A percentile compares a stretch with the other conserved stretches of the same genome.
phyloP scores from a whole-genome alignment of 92 coral and sea anemone genomes.

The Epizoanthus fatuus region DNA sequence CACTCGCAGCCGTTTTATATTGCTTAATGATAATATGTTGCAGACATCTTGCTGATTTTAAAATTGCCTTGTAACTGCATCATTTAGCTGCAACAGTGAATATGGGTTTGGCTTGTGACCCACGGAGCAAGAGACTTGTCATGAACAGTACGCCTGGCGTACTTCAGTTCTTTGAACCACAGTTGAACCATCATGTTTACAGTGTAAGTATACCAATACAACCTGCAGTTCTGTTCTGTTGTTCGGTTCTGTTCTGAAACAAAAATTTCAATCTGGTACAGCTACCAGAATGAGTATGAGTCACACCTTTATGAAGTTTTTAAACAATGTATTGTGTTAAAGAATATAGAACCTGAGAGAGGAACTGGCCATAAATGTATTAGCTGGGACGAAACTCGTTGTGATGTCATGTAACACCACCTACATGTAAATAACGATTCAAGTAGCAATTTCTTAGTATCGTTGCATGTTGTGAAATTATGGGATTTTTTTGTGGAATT shows the following conservation, averaged over 20 bases:
- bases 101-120: conserved; percentile 82
- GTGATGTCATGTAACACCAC: no score
- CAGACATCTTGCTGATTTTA: not conserved
- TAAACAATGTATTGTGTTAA: no score
- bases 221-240: not conserved
- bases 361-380: no score
- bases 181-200: conserved; percentile 77
- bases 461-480: no score
- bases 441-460: no score
- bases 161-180: conserved; percentile 92
- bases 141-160: conserved; percentile 89
- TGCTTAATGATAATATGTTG: no score
- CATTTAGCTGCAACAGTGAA: conserved; percentile 57
- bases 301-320: no score
- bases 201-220: conserved; percentile 61
- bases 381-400: no score
- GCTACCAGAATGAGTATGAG: not conserved
- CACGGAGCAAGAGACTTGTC: conserved; percentile 84
- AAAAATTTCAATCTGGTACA: not conserved
- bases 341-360: no score
- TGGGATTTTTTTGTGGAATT: no score
- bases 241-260: not conserved
- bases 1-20: no score
- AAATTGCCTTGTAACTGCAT: not conserved
- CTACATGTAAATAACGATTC: no score